Conservation (phyloP, 2,888 invertebrate genomes). For the Strigamia maritima region DNA sequence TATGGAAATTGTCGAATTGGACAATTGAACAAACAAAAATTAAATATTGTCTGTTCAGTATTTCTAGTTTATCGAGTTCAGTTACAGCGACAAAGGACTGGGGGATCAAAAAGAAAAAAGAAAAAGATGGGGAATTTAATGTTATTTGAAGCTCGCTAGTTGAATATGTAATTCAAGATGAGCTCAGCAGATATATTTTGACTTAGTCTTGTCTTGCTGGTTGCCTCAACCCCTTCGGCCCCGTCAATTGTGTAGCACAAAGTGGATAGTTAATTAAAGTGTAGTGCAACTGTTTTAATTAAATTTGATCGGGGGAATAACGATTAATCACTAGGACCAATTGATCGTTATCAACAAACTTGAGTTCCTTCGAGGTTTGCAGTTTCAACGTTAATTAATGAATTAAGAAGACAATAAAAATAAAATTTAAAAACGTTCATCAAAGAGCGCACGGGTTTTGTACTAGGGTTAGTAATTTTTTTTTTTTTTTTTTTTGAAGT, state of each 20-base stretch:
- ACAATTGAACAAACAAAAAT: too few relatives aligned
- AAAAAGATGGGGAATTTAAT: not conserved
- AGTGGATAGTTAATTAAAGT: slow-evolving; percentile 28
- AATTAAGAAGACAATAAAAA: not conserved
- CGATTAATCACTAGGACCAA: slow-evolving; percentile 29
- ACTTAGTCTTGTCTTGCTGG: not conserved
- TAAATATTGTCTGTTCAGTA: too few relatives aligned
- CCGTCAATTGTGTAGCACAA: not conserved
- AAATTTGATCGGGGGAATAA: slow-evolving; percentile 23
- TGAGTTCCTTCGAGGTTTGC: slow-evolving; percentile 6
- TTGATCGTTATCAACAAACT: slow-evolving; percentile 20
- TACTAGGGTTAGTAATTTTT: too few relatives aligned
- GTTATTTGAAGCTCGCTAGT: not conserved
- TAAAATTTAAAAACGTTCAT: not conserved
- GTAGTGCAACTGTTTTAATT: slow-evolving; percentile 28
- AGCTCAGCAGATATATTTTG: not conserved
- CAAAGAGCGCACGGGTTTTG: not conserved
- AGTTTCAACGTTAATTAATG: too few relatives aligned
- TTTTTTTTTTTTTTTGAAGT: not conserved
- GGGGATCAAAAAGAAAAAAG: not conserved
- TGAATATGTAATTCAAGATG: not conserved
- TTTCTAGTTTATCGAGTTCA: not conserved
- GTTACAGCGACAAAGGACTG: not conserved
- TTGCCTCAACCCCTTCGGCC: slow-evolving; percentile 17
- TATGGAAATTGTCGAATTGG: too few relatives aligned